phyloP scores from a whole-genome alignment of 2,888 invertebrate genomes.

The Urechis unicinctus region DNA sequence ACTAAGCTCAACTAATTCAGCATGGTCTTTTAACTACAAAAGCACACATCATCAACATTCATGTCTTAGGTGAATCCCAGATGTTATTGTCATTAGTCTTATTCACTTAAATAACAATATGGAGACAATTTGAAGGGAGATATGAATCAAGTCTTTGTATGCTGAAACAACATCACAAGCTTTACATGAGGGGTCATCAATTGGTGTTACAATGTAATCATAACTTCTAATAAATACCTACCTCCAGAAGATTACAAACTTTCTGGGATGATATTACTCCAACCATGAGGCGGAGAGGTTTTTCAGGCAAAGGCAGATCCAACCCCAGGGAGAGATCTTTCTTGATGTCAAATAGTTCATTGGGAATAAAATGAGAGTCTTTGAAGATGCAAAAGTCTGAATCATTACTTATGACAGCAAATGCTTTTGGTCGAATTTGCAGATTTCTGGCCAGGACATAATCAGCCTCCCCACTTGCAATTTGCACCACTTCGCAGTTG shows the following conservation, averaged over 20 bases:
- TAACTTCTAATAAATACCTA: constrained; percentile 6
- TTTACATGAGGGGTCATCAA: too few species aligned
- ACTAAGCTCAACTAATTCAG: constrained; percentile 32
- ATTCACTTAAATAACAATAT: too few species aligned
- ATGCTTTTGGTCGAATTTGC: constrained; percentile 30
- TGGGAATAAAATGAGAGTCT: constrained; percentile 29
- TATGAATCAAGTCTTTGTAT: too few species aligned
- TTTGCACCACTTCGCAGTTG: constrained; percentile 31
- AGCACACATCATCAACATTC: too few species aligned
- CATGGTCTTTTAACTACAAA: constrained; percentile 15
- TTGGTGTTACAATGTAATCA: constrained; percentile 1
- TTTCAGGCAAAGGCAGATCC: constrained; percentile 20
- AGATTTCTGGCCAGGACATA: constrained; percentile 31
- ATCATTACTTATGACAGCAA: constrained; percentile 40
- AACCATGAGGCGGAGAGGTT: constrained; percentile 29
- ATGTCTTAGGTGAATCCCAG: too few species aligned
- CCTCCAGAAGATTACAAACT: constrained; percentile 9
- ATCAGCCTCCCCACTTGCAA: constrained; percentile 39
- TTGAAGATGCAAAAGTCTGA: constrained; percentile 43
- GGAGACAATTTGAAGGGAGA: too few species aligned
- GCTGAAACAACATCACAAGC: too few species aligned
- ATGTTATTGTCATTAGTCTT: too few species aligned
- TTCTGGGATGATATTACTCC: constrained; percentile 29
- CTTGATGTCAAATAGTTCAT: constrained; percentile 36
- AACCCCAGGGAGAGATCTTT: constrained; percentile 34